Evolutionary conservation across 1,140 invertebrate species (phyloP), one percentile per base, ranked within the genome.

Genomic region (Zaprionus tsacasi): DNA sequence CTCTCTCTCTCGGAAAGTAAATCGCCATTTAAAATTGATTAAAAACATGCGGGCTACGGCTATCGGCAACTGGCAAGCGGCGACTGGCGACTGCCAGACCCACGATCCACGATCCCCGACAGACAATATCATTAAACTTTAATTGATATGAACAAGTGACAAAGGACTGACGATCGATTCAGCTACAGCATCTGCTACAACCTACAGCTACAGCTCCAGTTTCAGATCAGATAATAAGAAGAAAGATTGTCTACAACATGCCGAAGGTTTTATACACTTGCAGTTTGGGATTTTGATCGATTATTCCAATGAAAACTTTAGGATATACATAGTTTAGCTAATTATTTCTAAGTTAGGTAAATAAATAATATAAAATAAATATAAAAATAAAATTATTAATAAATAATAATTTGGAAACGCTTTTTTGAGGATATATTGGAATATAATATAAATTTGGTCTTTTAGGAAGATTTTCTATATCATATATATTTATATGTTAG

Each of bases 11-110:
- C 40, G 48, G 55, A 30, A 77, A 85, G 85, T 88, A 89, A 89
- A 89, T 85, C 82, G 70, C 78, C 86, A 81, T 78, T 89, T 85
- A 89, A 89, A 89, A 89, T 89, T 89, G 85, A 89, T 89, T 89
- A 89, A 89, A 89, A 89, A 81, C 85, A 89, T 74, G 86, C 69
- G 59, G 71, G 68, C 60, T 27, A 68, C 56, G 73, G 83, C 77
- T 13, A 71, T 54, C 38, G 33, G 58, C 33, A 40, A 27, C 43
- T 40, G 43, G 58, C 52, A 58, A 48, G 38, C 43, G 68, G 55
- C 21, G 60, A 40, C 61, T 61, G 45, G 43, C 40, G 17, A 48
- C 11, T 43, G 55, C 30, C 36, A 59, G 54, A 48, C 40, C 35
- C 21, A 55, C 66, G 33, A 17, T 6, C 27, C 21, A 21, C 21